Evolutionary conservation across 2,113 vertebrate species (phyloP), one percentile per base, ranked within the genome.

Genomic region (Anhinga anhinga): DNA sequence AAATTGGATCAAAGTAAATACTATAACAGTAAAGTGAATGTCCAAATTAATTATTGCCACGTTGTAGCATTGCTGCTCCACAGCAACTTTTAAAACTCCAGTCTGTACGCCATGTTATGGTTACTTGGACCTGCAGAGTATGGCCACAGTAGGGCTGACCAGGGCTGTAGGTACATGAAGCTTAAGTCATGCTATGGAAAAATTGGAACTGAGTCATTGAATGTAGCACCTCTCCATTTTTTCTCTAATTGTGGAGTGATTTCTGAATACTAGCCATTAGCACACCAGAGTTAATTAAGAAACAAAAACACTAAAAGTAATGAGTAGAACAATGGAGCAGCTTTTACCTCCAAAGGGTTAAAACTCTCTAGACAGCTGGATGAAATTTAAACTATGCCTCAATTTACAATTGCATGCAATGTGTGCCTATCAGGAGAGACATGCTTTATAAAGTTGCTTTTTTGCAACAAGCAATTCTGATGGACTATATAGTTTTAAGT

Each of bases 111-210:
- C 52, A 9, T 13, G 13, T 18, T 42, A 45, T n/a, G 45, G 58
- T 13, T 56, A 56, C 19, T 13, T 6, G 19, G 42, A 34, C 67
- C 9, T 25, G 21, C 7, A 23, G 45, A 30, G 16, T 12, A 18
- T 3, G 6, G 25, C 10, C 13, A n/a, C 10, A 1, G 1, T 8
- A 42, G 15, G 11, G 21, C 23, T 77, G 19, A 67, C 10, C 58
- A 69, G 22, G 12, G 7, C n/a, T 61, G 10, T 5, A 22, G 44
- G 15, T 22, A 63, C 0, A 1, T 1, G 5, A 27, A 45, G 15
- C 16, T 59, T 22, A n/a, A 72, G 15, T 23, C 26, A 47, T 0
- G 0, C 13, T 44, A 15, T 5, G 16, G 20, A 49, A 77, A 86
- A 73, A 66, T 0, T 40, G 32, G 36, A 81, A 78, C 6, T 7